Percentiles rank a stretch among this genome's conserved stretches.
These are phyloP conservation scores for Acomys russatus DNA, from an alignment of 2,797 vertebrate genomes.

Conservation along the genomic window DNA sequence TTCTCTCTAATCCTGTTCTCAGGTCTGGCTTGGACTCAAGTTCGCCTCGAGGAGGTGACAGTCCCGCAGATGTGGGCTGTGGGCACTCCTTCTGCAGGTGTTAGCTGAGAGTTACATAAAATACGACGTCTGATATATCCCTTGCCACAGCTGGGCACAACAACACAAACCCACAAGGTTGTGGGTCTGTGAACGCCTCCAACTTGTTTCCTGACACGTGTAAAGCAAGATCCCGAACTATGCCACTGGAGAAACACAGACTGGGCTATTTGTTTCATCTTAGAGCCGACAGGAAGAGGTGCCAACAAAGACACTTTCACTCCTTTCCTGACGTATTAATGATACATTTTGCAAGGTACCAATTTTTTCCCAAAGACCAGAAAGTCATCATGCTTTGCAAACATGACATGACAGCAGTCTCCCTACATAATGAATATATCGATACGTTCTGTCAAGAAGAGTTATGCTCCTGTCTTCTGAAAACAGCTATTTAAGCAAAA, in stretches of 20 bases:
- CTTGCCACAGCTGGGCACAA: background rate
- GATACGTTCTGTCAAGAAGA: constrained; percentile 76
- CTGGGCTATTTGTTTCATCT: constrained; percentile 33
- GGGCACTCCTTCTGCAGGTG: background rate
- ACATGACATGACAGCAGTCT: background rate
- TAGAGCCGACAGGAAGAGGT: background rate
- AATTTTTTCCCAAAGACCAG: constrained; percentile 45
- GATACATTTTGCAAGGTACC: constrained; percentile 37
- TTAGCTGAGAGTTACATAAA: background rate
- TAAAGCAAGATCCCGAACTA: background rate
- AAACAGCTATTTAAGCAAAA: constrained; percentile 73
- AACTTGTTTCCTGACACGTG: background rate
- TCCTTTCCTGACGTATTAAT: background rate
- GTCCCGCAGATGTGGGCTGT: background rate
- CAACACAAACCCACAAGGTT: background rate
- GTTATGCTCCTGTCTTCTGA: constrained; percentile 25
- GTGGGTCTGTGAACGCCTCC: background rate
- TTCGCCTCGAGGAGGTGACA: background rate
- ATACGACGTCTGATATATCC: background rate
- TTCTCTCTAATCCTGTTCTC: background rate
- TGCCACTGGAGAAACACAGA: background rate
- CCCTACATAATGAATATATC: constrained; percentile 66
- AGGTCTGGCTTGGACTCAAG: background rate
- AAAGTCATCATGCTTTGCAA: constrained; percentile 57
- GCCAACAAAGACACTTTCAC: background rate